Evolutionary conservation across 2,113 vertebrate species (phyloP), one percentile per base, ranked within the genome.

Genomic region (Pseudopodoces humilis): DNA sequence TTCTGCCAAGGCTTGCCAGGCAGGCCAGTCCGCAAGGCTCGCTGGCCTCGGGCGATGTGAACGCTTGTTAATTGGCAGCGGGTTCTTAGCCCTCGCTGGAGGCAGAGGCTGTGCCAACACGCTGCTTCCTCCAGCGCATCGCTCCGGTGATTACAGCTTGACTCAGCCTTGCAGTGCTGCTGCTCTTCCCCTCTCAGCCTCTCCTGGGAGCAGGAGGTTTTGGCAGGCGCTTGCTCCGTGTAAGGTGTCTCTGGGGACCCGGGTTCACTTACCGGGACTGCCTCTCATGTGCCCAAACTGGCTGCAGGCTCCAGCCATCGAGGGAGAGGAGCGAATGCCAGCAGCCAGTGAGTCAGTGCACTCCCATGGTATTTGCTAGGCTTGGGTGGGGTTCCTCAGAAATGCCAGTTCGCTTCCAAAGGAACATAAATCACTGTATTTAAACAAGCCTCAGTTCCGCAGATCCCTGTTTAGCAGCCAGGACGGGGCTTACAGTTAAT

Each of bases 351-450:
- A 97, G 68, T 96, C 96, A 95, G 64, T 19, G 12, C 2, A 0
- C 82, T 92, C 83, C 60, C 76, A 47, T 7, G 41, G 77, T 93
- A 94, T 96, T 88, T 90, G 81, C 89, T 87, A n/a, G 92, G 95
- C 96, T 95, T 27, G 77, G 97, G 93, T 91, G 91, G 84, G 93
- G 68, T 70, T 92, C 93, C 86, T 96, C 74, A 52, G 90, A 96
- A 93, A 86, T 83, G 96, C 92, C 90, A 82, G 67, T 63, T 87
- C 52, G 11, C 75, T 89, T 91, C 85, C 83, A 93, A 65, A 88
- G 62, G 37, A 63, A 6, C 52, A 50, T 92, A 80, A 96, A 94
- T 93, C 94, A 88, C 79, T 9, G 4, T 7, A 4, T 65, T 90
- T 50, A 35, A 49, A 74, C 59, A 82, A 76, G 89, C 78, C 43